Conservation (phyloP, 2,888 invertebrate species). For the Melieria picta region DNA sequence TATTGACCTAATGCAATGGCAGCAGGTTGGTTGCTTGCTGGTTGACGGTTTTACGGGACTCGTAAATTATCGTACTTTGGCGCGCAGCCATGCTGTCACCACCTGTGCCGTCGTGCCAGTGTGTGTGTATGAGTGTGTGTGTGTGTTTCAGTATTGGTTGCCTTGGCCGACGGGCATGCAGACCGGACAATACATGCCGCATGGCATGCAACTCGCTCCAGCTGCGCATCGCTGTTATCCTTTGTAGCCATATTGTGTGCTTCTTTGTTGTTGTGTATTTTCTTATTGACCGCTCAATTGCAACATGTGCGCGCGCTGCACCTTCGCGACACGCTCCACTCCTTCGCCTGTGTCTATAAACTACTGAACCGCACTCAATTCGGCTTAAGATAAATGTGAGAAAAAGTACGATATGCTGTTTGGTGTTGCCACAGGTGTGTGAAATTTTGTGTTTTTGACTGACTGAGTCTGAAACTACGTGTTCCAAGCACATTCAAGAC, state of each 20-base stretch:
- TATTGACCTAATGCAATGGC: not conserved
- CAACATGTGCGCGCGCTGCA: not conserved
- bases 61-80: conserved; percentile 10
- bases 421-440: too few relatives aligned
- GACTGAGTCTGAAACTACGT: too few relatives aligned
- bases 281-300: conserved; percentile 6
- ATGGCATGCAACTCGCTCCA: not conserved
- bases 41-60: not conserved
- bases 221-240: not conserved
- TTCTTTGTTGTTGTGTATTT: not conserved
- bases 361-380: too few relatives aligned
- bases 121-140: not conserved
- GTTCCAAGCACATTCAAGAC: too few relatives aligned
- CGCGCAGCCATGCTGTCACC: not conserved
- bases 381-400: too few relatives aligned
- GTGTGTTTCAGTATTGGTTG: not conserved
- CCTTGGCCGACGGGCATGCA: too few relatives aligned
- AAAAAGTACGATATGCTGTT: too few relatives aligned
- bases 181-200: too few relatives aligned
- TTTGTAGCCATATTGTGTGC: not conserved
- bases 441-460: too few relatives aligned
- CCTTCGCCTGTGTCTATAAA: too few relatives aligned
- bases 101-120: not conserved
- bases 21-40: not conserved
- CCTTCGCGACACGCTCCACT: not conserved